A percentile compares a stretch with the other conserved stretches of the same genome.
Conservation (phyloP, 2,113 vertebrate genomes). For the Cygnus buccinator region DNA sequence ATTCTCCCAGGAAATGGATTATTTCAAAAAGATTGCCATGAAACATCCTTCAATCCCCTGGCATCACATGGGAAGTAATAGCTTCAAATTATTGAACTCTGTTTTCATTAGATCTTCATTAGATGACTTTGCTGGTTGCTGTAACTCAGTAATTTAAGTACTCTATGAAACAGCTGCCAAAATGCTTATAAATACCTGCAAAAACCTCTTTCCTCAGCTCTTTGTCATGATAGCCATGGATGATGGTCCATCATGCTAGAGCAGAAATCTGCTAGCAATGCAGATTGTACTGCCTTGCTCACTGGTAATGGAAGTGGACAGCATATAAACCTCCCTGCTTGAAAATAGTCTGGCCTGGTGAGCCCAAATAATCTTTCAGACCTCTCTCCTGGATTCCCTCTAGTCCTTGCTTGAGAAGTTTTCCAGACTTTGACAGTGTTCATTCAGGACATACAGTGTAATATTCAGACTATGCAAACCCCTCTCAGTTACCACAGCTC, state of each 20-base stretch:
- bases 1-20: neutral
- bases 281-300: neutral
- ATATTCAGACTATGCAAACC: neutral
- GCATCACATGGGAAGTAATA: neutral
- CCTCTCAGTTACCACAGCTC: neutral
- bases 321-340: neutral
- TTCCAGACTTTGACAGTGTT: accelerated
- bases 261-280: neutral
- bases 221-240: neutral
- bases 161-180: neutral
- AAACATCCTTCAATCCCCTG: neutral
- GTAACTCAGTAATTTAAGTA: neutral
- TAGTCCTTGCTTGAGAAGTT: neutral
- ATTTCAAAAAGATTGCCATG: neutral
- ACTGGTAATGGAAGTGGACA: accelerated
- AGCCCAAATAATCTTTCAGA: neutral
- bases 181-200: neutral
- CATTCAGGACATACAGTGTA: accelerated
- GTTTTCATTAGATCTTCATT: neutral
- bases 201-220: neutral
- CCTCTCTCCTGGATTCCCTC: accelerated
- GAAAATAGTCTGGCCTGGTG: neutral
- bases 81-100: neutral
- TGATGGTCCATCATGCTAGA: neutral
- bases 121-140: neutral